These are phyloP conservation scores for Odobenus rosmarus DNA, from an alignment of 2,113 vertebrate species.

Conservation along the genomic window DNA sequence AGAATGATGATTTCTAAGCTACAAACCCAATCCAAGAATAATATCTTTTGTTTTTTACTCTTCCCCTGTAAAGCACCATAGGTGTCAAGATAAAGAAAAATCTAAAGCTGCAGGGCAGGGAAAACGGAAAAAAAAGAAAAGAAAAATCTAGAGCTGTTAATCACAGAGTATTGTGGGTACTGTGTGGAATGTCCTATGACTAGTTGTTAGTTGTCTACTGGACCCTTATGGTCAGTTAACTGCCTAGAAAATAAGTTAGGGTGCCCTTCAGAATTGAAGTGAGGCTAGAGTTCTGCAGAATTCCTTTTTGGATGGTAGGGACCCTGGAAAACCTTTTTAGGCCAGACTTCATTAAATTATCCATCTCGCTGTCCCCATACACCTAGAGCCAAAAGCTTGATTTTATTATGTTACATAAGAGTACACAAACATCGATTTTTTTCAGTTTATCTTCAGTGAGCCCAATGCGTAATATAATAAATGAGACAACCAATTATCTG, in stretches of 20 bases:
- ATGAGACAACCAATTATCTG: not conserved
- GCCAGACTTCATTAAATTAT: not conserved
- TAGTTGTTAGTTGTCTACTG: not conserved
- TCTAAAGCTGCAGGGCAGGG: not conserved
- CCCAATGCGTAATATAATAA: not conserved
- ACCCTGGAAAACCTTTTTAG: not conserved
- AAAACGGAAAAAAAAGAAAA: not conserved
- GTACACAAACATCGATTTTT: not conserved
- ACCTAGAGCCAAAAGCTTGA: not conserved
- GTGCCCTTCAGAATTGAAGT: not conserved
- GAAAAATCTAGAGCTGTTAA: not conserved
- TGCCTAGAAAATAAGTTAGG: not conserved
- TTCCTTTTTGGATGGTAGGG: not conserved
- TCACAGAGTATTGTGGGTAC: not conserved
- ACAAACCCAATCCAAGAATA: not conserved
- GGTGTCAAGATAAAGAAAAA: not conserved
- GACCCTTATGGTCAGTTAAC: not conserved
- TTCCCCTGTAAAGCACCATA: not conserved
- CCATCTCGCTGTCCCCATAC: not conserved
- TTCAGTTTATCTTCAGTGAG: not conserved
- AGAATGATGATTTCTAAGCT: constrained; percentile 24
- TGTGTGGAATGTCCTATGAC: not conserved
- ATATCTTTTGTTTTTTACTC: not conserved
- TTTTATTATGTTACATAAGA: not conserved
- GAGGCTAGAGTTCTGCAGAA: not conserved